phyloP scores from a whole-genome alignment of 2,888 invertebrate species.

The Volucella zonaria region DNA sequence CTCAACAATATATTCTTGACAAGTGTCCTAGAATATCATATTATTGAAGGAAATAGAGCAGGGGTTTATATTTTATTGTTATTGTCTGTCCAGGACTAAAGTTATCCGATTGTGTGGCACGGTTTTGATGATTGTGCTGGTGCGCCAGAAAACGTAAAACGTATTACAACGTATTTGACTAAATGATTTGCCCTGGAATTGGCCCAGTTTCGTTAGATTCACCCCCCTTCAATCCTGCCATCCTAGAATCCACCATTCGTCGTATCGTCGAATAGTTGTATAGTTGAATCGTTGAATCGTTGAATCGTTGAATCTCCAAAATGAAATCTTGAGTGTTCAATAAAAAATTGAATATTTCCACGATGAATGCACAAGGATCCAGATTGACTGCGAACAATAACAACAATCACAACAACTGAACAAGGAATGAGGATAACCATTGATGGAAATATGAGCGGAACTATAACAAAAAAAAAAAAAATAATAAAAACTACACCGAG shows the following conservation, averaged over 20 bases:
- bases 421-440: constrained; percentile 38
- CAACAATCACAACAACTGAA: constrained; percentile 53
- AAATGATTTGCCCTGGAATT: constrained; percentile 62
- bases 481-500: constrained; percentile 55
- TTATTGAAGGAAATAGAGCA: background rate
- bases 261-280: too few relatives aligned
- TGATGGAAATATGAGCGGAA: constrained; percentile 29
- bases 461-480: constrained; percentile 35
- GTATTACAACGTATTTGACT: constrained; percentile 50
- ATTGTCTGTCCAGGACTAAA: constrained; percentile 43
- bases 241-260: too few relatives aligned
- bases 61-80: constrained; percentile 2
- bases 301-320: constrained; percentile 44
- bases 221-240: too few relatives aligned
- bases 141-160: constrained; percentile 47
- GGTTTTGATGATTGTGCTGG: constrained; percentile 17
- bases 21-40: constrained; percentile 23
- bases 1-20: background rate
- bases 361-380: constrained; percentile 63
- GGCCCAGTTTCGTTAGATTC: too few relatives aligned
- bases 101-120: constrained; percentile 23
- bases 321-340: constrained; percentile 71
- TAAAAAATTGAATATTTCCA: constrained; percentile 42
- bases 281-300: too few relatives aligned
- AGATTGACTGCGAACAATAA: constrained; percentile 73